Evolutionary conservation across 2,888 invertebrate species (phyloP), one percentile per base, ranked within the genome.

Genomic region (Lissonota sp.): DNA sequence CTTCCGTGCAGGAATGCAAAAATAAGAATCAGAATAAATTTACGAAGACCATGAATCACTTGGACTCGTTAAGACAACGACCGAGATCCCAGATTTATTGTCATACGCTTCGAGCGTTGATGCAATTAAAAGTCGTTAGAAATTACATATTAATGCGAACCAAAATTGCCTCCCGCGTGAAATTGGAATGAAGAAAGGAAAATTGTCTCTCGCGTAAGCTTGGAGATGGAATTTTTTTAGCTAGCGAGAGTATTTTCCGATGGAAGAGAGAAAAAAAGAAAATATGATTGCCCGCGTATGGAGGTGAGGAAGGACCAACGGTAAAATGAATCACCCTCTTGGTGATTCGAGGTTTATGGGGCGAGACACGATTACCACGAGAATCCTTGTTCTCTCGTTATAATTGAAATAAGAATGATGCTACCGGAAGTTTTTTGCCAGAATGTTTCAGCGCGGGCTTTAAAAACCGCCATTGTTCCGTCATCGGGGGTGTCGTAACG

Each of bases 331-430:
- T 75, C 66, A 55, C 64, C 66, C 66, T 74, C 66, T 39, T 67
- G 71, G 71, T 81, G 66, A 81, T 81, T 78, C 82, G 80, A 84
- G 85, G 83, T 90, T 90, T 90, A 91, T 89, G 90, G 87, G 83
- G 85, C 87, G 87, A 82, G 83, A 88, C 89, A 87, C 88, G 88
- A 89, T 90, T 87, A 89, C 86, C 86, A 85, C 85, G 60, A 5
- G 26, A 26, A 26, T 16, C 58, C 58, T 57, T 16, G 10, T 12
- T 14, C 70, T 62, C 60, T 78, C 75, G 83, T 82, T 82, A 82
- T 86, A 86, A 86, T 86, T 86, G 92, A 91, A 91, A 89, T 90
- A 89, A 89, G 88, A 91, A 89, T 87, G 84, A 88, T 88, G 86
- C 77, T 84, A 77, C 77, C 72, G 53, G 40, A 77, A 78, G 74